A percentile compares a stretch with the other conserved stretches of the same genome.
These are phyloP conservation scores for Heliangelus exortis DNA, from an alignment of 2,797 vertebrate genomes.

Conservation along the genomic window DNA sequence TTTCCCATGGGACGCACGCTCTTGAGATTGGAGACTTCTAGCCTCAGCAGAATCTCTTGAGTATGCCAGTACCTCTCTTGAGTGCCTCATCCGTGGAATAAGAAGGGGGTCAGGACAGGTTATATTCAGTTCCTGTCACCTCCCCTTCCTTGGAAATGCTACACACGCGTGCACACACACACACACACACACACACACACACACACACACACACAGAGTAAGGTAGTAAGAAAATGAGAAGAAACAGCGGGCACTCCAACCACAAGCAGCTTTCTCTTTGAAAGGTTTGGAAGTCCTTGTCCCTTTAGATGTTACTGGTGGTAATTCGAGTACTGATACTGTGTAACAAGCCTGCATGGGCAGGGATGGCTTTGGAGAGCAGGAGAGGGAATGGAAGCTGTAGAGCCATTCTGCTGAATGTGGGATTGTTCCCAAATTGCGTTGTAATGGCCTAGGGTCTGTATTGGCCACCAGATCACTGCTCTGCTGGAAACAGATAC, in stretches of 20 bases:
- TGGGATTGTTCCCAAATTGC: neutral
- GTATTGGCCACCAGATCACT: neutral
- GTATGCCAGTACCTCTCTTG: neutral
- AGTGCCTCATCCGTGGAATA: neutral
- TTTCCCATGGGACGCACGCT: accelerated
- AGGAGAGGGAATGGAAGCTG: neutral
- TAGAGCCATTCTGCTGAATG: neutral
- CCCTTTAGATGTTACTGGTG: neutral
- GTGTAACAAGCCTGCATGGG: accelerated
- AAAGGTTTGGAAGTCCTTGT: neutral
- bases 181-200: no score
- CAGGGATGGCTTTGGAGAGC: neutral
- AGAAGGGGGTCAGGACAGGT: neutral
- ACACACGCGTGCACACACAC: no score
- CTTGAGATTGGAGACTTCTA: neutral
- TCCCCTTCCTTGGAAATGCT: neutral
- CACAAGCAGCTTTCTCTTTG: neutral
- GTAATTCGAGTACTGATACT: neutral
- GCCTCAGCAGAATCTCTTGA: neutral
- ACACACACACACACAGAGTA: neutral
- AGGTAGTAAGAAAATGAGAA: neutral
- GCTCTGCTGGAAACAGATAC: neutral
- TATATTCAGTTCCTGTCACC: neutral
- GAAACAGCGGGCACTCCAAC: neutral
- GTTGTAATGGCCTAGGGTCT: neutral